Base-by-base conservation (phyloP, 2,888 invertebrate species). In the Lathronympha strigana region DNA sequence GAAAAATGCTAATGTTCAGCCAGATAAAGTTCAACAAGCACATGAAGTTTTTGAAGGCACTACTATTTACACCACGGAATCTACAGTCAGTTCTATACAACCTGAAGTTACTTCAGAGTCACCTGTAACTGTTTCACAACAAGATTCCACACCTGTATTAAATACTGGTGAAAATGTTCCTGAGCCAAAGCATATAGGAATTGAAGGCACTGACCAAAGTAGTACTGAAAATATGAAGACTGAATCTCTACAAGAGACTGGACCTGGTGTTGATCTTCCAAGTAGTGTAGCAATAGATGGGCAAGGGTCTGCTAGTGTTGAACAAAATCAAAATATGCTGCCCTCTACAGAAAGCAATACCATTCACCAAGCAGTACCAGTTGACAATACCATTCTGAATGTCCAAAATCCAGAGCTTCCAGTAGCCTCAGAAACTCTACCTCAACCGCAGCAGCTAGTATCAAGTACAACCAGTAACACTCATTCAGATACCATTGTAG, bases 41-140 rank as follows among this genome's bases (percentile, higher is more conserved):
- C 89, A 87, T 78, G 89, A 91, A 81, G 89, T 95, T 25, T 84
- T 95, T 71, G 95, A 96, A 81, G 96, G 95, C 13, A 96, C 96
- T 11, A 94, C 93, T 21, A 87, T 95, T 72, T 93, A 91, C 69
- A 82, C 86, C 2, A 83, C 86, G 8, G 84, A 87, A 68, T 68
- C 83, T 45, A 62, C 77, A 55, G 67, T 61, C 31, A 69, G 68
- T 58, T 31, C 61, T 58, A 69, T 63, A 23, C 69, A 72, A 25
- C 69, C 73, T 50, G 76, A 74, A 67, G 66, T 67, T 31, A 72
- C 77, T 33, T 75, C 76, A 55, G 71, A 76, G 57, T 21, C 72
- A 38, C 57, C 72, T 67, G 53, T 15, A 40, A 5, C 67, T 49
- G 47, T 40, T n/a, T 19, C 58, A 36, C 60, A 49, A 70, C 77